Evolutionary conservation across 2,888 invertebrate genomes (phyloP).

Genomic region (Ormyrus labotus): DNA sequence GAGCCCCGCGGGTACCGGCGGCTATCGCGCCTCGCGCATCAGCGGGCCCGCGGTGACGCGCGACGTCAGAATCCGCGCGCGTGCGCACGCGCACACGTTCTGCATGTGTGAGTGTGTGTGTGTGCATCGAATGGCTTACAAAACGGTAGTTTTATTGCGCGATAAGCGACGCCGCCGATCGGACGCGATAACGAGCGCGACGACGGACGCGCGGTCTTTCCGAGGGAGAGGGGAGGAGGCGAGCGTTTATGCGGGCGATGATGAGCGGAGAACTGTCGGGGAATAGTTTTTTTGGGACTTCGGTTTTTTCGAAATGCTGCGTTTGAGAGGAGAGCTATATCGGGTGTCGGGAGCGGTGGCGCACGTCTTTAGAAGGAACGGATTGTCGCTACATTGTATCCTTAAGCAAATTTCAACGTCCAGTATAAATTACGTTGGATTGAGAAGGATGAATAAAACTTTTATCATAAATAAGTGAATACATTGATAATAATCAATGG

Average conservation of each 20-base stretch:
- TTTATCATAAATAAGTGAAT: too few species aligned
- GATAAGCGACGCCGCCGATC: slow-evolving; percentile 32
- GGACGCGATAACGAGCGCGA: background rate
- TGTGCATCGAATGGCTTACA: slow-evolving; percentile 20
- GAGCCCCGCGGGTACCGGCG: slow-evolving; percentile 16
- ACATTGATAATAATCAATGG: too few species aligned
- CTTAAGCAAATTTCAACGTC: too few species aligned
- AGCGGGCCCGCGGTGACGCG: slow-evolving; percentile 26
- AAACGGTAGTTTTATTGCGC: slow-evolving; percentile 41
- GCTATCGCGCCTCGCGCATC: background rate
- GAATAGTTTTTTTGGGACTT: too few species aligned
- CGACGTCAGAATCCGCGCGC: slow-evolving; percentile 11
- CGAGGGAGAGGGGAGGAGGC: background rate
- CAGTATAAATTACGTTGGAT: too few species aligned
- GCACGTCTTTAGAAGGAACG: too few species aligned
- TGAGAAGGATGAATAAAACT: too few species aligned
- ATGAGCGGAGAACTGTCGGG: background rate
- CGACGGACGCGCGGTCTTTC: background rate
- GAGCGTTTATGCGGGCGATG: slow-evolving; percentile 24
- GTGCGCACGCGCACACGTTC: background rate
- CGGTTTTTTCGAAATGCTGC: too few species aligned
- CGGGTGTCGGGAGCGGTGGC: too few species aligned
- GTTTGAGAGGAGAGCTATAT: too few species aligned
- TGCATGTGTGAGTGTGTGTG: background rate
- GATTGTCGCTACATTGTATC: too few species aligned